These are phyloP conservation scores for Phylloscopus trochilus DNA, from an alignment of 2,113 vertebrate species.

Conservation along the genomic window DNA sequence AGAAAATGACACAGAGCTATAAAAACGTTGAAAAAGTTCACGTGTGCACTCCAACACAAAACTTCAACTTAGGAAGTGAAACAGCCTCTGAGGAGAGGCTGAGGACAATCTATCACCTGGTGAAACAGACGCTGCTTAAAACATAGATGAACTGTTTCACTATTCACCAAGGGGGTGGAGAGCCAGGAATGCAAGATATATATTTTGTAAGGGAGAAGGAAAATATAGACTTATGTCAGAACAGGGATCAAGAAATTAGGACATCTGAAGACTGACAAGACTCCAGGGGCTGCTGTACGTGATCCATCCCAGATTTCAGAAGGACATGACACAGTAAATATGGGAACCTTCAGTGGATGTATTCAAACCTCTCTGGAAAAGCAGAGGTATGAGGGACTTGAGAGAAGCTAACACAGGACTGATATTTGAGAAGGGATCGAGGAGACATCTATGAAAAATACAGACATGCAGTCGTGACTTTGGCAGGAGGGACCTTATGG, in stretches of 20 bases:
- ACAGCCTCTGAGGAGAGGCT: not conserved
- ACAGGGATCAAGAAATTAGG: conserved; percentile 32
- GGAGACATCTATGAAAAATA: conserved; percentile 38
- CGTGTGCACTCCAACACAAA: not conserved
- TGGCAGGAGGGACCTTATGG: not conserved
- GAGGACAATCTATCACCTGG: conserved; percentile 27
- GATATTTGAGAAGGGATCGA: conserved; percentile 33
- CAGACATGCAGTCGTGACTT: conserved; percentile 25
- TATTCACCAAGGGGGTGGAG: conserved; percentile 7
- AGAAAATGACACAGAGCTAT: not conserved
- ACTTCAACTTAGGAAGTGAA: not conserved
- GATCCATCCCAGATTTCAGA: conserved; percentile 25
- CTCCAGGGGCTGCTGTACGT: not conserved
- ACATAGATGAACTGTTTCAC: conserved; percentile 11
- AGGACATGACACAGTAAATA: conserved; percentile 40
- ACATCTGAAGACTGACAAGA: conserved; percentile 29
- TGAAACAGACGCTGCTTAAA: not conserved
- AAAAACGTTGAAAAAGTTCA: not conserved
- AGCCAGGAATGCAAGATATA: conserved; percentile 6
- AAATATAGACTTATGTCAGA: conserved; percentile 37
- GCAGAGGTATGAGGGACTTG: not conserved
- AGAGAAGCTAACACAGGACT: not conserved
- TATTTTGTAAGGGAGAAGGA: conserved; percentile 39
- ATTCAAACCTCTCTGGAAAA: conserved; percentile 4
- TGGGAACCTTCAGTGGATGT: not conserved